Evolutionary conservation across 2,888 invertebrate species (phyloP), one percentile per base, ranked within the genome.

Genomic region (Drosophila meridiana): DNA sequence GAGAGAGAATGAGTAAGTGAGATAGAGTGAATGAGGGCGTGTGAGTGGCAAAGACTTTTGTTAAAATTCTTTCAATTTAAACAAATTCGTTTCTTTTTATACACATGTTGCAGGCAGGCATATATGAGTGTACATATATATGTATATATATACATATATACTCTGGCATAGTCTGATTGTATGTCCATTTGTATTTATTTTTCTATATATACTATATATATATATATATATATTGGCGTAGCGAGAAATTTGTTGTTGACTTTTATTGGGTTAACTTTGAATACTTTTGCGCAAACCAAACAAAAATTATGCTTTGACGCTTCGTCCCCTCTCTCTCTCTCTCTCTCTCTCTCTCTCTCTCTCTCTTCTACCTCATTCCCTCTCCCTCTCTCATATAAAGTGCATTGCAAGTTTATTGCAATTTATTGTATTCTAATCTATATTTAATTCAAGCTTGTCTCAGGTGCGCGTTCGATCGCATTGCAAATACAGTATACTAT

Each of bases 51-150:
- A 43, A 43, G 38, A 60, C 1, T 60, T 28, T 53, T 53, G 32
- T 45, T 52, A 47, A 66, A 66, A 73, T 71, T 43, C 55, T 42
- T 72, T 72, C 11, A 59, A 71, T 66, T 63, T 64, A 47, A 65
- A 52, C 60, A 63, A 42, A n/a, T 69, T 62, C 2, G 8, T 45
- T 59, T 7, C 48, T 45, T 63, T 67, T 59, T 26, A 61, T 52
- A 53, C 42, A 58, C 26, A 50, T 60, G 28, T 30, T 11, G 6
- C 32, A 52, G 7, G 34, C 26, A 53, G 20, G 52, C 28, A 32
- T 30, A 30, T 3, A 5, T 7, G 40, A 28, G 32, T 43, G 14
- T 14, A 28, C 26, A 20, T 3, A 8, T 6, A 42, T 38, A 38
- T 4, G 4, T 38, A 38, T 4, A 56, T 62, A 61, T 50, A 42